A percentile compares a stretch with the other conserved stretches of the same genome.
These are phyloP conservation scores for Sminthopsis crassicaudata DNA, from an alignment of 2,113 vertebrate species.

Conservation along the genomic window DNA sequence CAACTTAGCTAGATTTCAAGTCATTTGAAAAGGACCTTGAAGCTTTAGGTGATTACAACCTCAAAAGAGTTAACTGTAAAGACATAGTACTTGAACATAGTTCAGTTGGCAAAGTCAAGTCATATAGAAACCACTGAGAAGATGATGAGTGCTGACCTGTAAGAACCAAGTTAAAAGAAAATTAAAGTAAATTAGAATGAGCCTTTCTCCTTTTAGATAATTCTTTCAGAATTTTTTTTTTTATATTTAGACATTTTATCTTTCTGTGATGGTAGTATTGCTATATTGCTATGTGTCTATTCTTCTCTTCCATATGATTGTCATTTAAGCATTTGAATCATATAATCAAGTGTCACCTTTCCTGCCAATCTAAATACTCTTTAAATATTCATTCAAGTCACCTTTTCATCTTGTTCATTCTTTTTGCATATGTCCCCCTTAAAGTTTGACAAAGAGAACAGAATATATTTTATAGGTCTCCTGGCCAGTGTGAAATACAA, in stretches of 20 bases:
- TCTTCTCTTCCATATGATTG: not conserved
- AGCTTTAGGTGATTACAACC: not conserved
- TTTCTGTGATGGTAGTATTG: not conserved
- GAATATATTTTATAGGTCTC: not conserved
- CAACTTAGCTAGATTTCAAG: not conserved
- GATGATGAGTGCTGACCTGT: not conserved
- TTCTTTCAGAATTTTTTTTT: not conserved
- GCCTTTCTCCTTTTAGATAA: not conserved
- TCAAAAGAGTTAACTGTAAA: not conserved
- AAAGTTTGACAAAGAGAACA: not conserved
- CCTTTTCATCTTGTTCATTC: not conserved
- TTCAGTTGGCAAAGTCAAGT: not conserved
- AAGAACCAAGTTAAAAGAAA: not conserved
- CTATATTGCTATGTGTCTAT: not conserved
- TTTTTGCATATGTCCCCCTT: not conserved
- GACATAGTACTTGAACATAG: not conserved
- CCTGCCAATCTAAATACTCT: not conserved
- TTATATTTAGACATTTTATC: not conserved
- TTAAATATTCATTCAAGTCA: not conserved
- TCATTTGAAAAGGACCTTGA: not conserved
- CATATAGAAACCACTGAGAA: not conserved
- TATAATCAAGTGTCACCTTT: not conserved
- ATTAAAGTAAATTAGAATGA: not conserved
- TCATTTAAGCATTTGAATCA: not conserved
- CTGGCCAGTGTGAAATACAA: not conserved